A percentile compares a stretch with the other conserved stretches of the same genome.
These are phyloP conservation scores for Scomberomorus guttatus DNA, from an alignment of 2,797 vertebrate genomes.

Conservation along the genomic window DNA sequence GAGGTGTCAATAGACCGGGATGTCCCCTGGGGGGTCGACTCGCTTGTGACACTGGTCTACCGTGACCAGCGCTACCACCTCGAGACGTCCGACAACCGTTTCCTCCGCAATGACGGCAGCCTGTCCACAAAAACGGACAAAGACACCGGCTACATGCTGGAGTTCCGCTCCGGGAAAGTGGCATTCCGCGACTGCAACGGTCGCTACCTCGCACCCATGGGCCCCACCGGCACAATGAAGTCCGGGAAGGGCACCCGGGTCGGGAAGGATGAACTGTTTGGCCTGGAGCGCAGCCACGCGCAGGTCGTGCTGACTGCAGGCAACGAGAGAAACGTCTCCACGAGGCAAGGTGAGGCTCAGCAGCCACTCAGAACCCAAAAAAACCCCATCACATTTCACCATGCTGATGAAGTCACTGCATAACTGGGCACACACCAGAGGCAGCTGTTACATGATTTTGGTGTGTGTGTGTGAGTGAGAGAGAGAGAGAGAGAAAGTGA, in stretches of 20 bases:
- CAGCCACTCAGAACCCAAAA: slow-evolving; percentile 8
- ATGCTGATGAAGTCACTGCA: slow-evolving; percentile 33
- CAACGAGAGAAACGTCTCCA: slow-evolving; percentile 95
- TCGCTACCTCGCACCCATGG: slow-evolving; percentile 92
- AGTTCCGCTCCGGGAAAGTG: slow-evolving; percentile 94
- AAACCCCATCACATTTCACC: slow-evolving; percentile 1
- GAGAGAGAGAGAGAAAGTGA: background rate
- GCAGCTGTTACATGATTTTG: slow-evolving; percentile 51
- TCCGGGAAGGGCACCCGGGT: slow-evolving; percentile 89
- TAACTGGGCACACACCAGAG: slow-evolving; percentile 32
- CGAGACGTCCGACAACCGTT: slow-evolving; percentile 93
- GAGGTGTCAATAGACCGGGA: slow-evolving; percentile 92
- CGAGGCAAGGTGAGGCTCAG: slow-evolving; percentile 90
- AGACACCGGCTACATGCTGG: slow-evolving; percentile 92
- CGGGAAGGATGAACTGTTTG: slow-evolving; percentile 96
- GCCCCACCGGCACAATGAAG: slow-evolving; percentile 93
- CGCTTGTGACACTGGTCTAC: slow-evolving; percentile 94
- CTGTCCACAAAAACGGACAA: slow-evolving; percentile 85
- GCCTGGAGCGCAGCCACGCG: slow-evolving; percentile 94
- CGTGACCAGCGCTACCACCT: slow-evolving; percentile 94
- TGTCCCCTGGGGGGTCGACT: slow-evolving; percentile 96
- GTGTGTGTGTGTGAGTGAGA: slow-evolving; percentile 22
- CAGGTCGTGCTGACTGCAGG: slow-evolving; percentile 94
- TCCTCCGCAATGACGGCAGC: slow-evolving; percentile 90
- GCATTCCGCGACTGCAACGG: slow-evolving; percentile 93